Evolutionary conservation across 2,797 vertebrate genomes (phyloP).

Genomic region (Acanthurus leucopareius): DNA sequence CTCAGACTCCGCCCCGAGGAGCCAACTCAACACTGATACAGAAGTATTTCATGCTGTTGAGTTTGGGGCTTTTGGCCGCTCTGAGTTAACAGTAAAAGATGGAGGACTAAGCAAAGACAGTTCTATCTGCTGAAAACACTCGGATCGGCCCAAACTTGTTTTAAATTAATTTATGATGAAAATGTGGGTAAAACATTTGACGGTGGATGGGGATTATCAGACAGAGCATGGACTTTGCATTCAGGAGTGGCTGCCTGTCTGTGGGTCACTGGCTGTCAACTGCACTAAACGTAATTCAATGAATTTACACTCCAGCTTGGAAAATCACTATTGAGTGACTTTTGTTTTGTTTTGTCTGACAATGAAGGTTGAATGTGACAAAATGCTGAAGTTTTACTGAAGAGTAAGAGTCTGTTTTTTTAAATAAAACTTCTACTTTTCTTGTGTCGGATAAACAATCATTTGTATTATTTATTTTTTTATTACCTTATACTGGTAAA

Average conservation of each 20-base stretch:
- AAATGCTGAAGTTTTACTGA: conserved; percentile 18
- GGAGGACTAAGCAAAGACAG: conserved; percentile 45
- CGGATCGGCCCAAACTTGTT: conserved; percentile 39
- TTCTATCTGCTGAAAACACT: conserved; percentile 36
- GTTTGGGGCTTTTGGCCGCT: conserved; percentile 22
- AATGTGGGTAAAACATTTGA: conserved; percentile 58
- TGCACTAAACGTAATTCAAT: conserved; percentile 39
- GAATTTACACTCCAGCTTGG: conserved; percentile 49
- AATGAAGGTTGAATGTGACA: conserved; percentile 45
- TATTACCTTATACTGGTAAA: not conserved
- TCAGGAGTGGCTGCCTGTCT: conserved; percentile 28
- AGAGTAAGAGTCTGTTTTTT: conserved; percentile 30
- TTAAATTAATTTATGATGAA: conserved; percentile 71
- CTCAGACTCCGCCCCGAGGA: conserved; percentile 30
- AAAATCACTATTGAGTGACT: conserved; percentile 13
- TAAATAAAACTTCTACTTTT: conserved; percentile 44
- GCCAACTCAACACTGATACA: conserved; percentile 26
- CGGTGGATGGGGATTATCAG: conserved; percentile 45
- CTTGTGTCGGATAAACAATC: conserved; percentile 24
- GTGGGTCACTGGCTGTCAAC: conserved; percentile 5
- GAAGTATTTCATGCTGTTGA: conserved; percentile 24
- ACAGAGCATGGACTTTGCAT: conserved; percentile 23
- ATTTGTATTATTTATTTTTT: conserved; percentile 18
- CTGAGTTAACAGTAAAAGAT: conserved; percentile 39
- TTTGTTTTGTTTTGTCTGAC: conserved; percentile 22